These are phyloP conservation scores for Agrypnus murinus DNA, from an alignment of 2,888 invertebrate genomes.

Conservation along the genomic window DNA sequence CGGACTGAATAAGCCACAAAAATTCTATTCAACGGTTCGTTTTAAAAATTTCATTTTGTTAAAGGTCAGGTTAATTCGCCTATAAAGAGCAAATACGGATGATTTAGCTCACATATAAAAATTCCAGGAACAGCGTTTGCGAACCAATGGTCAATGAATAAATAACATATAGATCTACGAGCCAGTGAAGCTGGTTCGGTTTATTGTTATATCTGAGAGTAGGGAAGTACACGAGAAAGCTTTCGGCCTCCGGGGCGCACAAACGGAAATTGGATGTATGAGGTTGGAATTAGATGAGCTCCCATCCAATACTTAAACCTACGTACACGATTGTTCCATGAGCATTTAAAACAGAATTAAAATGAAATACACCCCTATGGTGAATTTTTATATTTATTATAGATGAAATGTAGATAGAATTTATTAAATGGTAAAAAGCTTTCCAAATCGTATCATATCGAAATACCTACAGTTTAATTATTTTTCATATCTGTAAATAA, in stretches of 20 bases:
- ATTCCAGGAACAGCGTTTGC: slow-evolving; percentile 46
- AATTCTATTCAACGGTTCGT: slow-evolving; percentile 27
- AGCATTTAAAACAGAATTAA: slow-evolving; percentile 22
- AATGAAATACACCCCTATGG: slow-evolving; percentile 7
- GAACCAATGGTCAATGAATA: slow-evolving; percentile 54
- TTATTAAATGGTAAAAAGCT: slow-evolving; percentile 9
- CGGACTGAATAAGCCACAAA: slow-evolving; percentile 30
- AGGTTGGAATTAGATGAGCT: slow-evolving; percentile 51
- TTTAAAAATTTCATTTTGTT: slow-evolving; percentile 39
- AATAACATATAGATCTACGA: slow-evolving; percentile 50
- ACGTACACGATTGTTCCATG: slow-evolving; percentile 27
- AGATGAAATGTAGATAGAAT: neutral
- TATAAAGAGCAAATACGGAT: slow-evolving; percentile 47
- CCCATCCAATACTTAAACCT: slow-evolving; percentile 38
- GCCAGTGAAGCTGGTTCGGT: slow-evolving; percentile 47
- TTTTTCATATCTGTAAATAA: too few species aligned
- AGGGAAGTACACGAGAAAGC: slow-evolving; percentile 54
- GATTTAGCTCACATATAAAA: slow-evolving; percentile 45
- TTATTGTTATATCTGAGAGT: slow-evolving; percentile 55
- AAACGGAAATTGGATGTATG: slow-evolving; percentile 55
- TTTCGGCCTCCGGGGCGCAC: slow-evolving; percentile 55
- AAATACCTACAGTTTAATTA: too few species aligned
- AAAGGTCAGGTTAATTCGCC: slow-evolving; percentile 46
- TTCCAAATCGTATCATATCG: too few species aligned
- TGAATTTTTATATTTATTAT: neutral